Evolutionary conservation across 2,888 invertebrate species (phyloP).

Genomic region (Trissolcus japonicus): DNA sequence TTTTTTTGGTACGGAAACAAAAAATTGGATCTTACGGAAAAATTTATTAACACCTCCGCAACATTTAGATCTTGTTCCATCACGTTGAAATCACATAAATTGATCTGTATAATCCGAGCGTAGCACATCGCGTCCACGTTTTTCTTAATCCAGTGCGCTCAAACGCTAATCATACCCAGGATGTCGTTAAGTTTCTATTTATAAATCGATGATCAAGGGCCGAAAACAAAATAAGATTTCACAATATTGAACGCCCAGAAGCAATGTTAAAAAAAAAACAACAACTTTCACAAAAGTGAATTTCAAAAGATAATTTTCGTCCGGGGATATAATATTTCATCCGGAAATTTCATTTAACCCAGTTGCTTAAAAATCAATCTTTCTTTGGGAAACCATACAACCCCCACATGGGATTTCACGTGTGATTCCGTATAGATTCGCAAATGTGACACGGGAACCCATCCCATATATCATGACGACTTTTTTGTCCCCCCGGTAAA

Average conservation of each 20-base stretch:
- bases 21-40: no score
- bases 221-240: no score
- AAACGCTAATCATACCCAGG: constrained; percentile 2
- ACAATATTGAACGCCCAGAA: no score
- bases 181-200: no score
- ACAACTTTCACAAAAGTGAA: neutral
- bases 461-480: neutral
- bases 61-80: no score
- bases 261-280: no score
- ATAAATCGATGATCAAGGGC: no score
- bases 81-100: neutral
- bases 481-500: neutral
- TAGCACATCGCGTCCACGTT: neutral
- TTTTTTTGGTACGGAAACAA: no score
- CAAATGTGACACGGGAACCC: neutral
- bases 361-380: constrained; percentile 10
- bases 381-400: constrained; percentile 3
- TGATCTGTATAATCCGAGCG: neutral
- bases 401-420: constrained; percentile 10
- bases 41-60: no score
- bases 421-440: constrained; percentile 13
- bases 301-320: neutral
- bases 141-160: constrained; percentile 1
- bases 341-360: constrained; percentile 10
- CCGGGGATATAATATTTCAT: neutral